These are phyloP conservation scores for Leptestheria dahalacensis DNA, from an alignment of 1,140 invertebrate species.

Conservation along the genomic window DNA sequence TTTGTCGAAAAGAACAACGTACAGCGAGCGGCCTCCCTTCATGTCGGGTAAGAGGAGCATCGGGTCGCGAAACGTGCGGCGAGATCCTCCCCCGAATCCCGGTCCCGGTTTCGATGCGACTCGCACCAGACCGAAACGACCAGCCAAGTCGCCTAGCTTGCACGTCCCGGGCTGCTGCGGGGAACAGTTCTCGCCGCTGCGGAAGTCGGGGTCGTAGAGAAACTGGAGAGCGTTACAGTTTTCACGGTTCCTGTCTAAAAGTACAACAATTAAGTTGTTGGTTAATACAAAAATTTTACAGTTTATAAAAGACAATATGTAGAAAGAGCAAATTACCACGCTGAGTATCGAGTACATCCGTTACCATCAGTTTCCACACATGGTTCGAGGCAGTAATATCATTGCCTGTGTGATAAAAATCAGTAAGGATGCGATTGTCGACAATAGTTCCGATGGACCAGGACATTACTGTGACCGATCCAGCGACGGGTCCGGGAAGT, in stretches of 20 bases:
- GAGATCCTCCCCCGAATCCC: conserved; percentile 31
- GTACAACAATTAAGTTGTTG: conserved; percentile 5
- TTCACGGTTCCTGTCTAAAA: conserved; percentile 27
- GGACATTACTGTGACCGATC: conserved; percentile 56
- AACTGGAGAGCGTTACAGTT: conserved; percentile 71
- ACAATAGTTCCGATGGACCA: conserved; percentile 48
- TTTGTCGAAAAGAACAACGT: conserved; percentile 69
- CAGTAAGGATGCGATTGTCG: conserved; percentile 56
- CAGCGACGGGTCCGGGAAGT: conserved; percentile 61
- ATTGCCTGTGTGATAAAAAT: conserved; percentile 32
- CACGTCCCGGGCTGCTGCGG: conserved; percentile 26
- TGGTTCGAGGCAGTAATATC: conserved; percentile 43
- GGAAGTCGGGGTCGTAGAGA: conserved; percentile 65
- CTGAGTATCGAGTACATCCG: conserved; percentile 67
- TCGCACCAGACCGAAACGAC: conserved; percentile 49
- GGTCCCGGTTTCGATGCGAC: conserved; percentile 32
- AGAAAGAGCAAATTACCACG: conserved; percentile 29
- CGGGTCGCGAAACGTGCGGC: conserved; percentile 21
- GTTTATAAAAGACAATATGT: no score
- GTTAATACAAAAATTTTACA: conserved; percentile 12
- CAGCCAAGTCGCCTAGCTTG: conserved; percentile 60
- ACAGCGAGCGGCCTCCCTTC: conserved; percentile 51
- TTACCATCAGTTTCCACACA: conserved; percentile 77
- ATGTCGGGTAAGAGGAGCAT: conserved; percentile 38
- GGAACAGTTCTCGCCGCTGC: conserved; percentile 36